Evolutionary conservation across 2,113 vertebrate genomes (phyloP).

Genomic region (Malurus melanocephalus): DNA sequence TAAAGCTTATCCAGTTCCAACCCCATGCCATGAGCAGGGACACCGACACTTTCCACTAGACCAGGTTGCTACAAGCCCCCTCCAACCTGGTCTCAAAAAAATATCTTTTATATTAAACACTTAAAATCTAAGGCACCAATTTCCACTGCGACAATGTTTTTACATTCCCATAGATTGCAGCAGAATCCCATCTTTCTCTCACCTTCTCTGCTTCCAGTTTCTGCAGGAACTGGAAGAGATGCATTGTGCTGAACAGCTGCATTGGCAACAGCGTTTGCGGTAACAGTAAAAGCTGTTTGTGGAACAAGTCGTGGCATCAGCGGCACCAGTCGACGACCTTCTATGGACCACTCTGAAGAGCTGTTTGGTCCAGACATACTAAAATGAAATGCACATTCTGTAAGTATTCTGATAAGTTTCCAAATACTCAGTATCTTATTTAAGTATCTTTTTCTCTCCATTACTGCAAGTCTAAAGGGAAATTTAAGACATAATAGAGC

Average conservation of each 20-base stretch:
- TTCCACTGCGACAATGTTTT: not conserved
- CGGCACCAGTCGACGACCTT: constrained; percentile 92
- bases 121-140: not conserved
- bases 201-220: constrained; percentile 98
- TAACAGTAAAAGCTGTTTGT: constrained; percentile 94
- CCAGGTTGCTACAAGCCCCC: fast-evolving
- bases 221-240: constrained; percentile 87
- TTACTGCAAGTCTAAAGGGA: not conserved
- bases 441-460: not conserved
- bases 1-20: not conserved
- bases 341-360: constrained; percentile 96
- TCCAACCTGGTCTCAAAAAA: not conserved
- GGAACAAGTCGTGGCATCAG: constrained; percentile 95
- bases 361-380: constrained; percentile 98
- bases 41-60: not conserved
- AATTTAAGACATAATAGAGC: not conserved
- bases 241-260: constrained; percentile 91
- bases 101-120: not conserved
- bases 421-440: not conserved
- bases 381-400: constrained; percentile 47
- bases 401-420: not conserved
- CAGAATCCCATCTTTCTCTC: not conserved
- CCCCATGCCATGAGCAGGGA: not conserved
- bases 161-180: not conserved
- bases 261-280: constrained; percentile 90